Conservation (phyloP, 2,113 vertebrate genomes). For the Marcusenius ussheri region DNA sequence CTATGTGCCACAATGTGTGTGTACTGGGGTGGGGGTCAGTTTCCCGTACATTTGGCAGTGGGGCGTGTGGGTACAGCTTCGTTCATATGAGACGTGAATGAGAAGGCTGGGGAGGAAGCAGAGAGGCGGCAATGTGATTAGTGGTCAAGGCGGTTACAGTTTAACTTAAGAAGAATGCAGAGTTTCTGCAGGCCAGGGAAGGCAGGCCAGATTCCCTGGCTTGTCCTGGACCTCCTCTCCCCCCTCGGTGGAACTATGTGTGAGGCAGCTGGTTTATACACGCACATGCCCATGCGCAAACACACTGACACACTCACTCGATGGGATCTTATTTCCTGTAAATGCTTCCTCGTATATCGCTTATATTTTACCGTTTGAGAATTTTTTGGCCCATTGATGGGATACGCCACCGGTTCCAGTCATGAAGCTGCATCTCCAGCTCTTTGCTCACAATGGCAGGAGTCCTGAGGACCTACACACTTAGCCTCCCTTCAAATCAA, state of each 20-base stretch:
- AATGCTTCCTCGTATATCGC: neutral
- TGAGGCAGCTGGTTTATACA: neutral
- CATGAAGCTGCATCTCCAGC: neutral
- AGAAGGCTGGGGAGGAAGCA: conserved; percentile 54
- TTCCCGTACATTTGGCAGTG: neutral
- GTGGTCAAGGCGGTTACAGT: conserved; percentile 68
- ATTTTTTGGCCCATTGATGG: neutral
- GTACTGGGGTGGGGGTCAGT: neutral
- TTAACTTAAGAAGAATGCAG: conserved; percentile 66
- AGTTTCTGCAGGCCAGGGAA: conserved; percentile 45
- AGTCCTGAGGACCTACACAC: neutral
- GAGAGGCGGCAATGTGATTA: conserved; percentile 60
- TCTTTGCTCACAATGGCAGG: neutral
- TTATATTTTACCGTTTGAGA: neutral
- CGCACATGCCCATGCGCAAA: neutral
- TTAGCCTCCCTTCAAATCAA: neutral
- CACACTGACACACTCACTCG: neutral
- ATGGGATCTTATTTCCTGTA: no score
- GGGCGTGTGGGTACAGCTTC: conserved; percentile 13
- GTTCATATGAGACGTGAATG: conserved; percentile 36
- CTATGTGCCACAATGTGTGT: conserved; percentile 37
- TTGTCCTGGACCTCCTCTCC: neutral
- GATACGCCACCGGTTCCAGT: neutral
- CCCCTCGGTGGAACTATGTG: neutral
- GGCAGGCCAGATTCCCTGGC: conserved; percentile 23